Conservation (phyloP, 1,140 invertebrate species). For the Caenorhabditis remanei region DNA sequence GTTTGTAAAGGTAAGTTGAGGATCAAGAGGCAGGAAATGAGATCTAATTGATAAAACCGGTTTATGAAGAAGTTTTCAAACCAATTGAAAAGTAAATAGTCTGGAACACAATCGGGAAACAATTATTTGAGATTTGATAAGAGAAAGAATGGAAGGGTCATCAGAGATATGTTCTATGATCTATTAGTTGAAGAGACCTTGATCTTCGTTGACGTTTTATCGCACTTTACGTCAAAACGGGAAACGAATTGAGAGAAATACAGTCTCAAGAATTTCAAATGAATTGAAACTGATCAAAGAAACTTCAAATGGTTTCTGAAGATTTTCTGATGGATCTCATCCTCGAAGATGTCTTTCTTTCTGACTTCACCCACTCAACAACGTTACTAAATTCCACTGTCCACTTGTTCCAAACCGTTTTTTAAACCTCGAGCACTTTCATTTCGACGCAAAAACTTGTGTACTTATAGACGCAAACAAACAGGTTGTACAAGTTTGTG, state of each 20-base stretch:
- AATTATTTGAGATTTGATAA: background rate
- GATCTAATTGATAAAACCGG: background rate
- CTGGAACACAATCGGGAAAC: conserved; percentile 8
- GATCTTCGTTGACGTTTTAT: background rate
- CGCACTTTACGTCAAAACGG: background rate
- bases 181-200: conserved; percentile 8
- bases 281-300: background rate
- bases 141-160: background rate
- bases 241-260: background rate
- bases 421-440: conserved; percentile 19
- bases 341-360: no score
- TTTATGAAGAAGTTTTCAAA: conserved; percentile 11
- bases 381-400: background rate
- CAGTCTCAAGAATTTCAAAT: background rate
- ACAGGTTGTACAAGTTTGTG: conserved; percentile 40
- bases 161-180: background rate
- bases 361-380: background rate
- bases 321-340: background rate
- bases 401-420: background rate
- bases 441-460: background rate
- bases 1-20: conserved; percentile 68
- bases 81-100: background rate
- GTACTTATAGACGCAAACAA: conserved; percentile 31
- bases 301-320: background rate
- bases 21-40: background rate